Base-by-base conservation (phyloP, 1,140 invertebrate species). In the Magallana angulata region DNA sequence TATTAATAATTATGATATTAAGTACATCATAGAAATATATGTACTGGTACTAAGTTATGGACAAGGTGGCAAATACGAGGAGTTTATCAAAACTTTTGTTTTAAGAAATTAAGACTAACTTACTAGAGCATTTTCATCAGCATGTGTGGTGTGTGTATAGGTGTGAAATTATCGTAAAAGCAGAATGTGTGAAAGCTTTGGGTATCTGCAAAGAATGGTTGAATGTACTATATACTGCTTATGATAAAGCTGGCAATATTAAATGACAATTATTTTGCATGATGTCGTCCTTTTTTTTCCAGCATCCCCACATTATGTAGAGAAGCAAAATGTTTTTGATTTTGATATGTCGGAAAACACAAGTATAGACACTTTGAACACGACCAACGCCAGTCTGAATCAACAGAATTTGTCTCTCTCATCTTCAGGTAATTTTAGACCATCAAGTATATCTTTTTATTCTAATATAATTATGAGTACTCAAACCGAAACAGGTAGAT, bases 261-360 rank as follows among this genome's bases (percentile, higher is more conserved):
- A 48, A 48, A 48, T 48, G 36, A 48, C 36, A 48, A 64, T 62
- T 18, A 5, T 83, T 68, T 83, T 30, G 71, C 82, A 24, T 82
- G 48, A 82, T 58, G n/a, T 82, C 57, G 18, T 82, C 9, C 83
- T 59, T 62, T 85, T 82, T 58, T 36, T 82, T 90, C 84, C 80
- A 92, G 92, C 90, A 82, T 89, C 91, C 36, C 92, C 92, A 24
- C 91, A 92, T 86, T 92, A 92, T 85, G 87, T 93, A 48, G 91
- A 93, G 89, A 92, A 92, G 76, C 88, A 86, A 85, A 71, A 87
- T 85, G 57, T 58, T 82, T 90, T 89, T 87, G 89, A 90, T 86
- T 90, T 86, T 82, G 90, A 89, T 76, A 71, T 68, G 11, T 89
- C 90, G 8, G 88, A 88, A 71, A 48, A 84, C 57, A 81, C 85